These are phyloP conservation scores for Euphysa ruthae DNA, from an alignment of 30 jellyfish, hydroid and myxozoan species.

Conservation along the genomic window DNA sequence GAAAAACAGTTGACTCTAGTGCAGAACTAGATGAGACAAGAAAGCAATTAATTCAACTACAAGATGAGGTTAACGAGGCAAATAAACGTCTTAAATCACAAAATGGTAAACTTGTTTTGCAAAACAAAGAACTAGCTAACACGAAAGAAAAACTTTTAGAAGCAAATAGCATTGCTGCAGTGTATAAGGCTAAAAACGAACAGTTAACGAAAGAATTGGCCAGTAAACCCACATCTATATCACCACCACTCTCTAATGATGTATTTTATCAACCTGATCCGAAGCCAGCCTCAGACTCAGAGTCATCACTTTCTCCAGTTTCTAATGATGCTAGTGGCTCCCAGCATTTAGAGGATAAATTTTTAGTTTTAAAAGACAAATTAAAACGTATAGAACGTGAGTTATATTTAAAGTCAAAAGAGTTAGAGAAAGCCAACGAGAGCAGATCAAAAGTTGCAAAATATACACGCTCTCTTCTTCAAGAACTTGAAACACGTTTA, in stretches of 20 bases:
- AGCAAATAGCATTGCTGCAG: slow-evolving; percentile 58
- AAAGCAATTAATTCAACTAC: slow-evolving; percentile 47
- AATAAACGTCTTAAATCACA: slow-evolving; percentile 37
- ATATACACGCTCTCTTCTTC: slow-evolving; percentile 86
- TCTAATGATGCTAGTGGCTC: slow-evolving; percentile 50
- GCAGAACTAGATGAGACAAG: slow-evolving; percentile 59
- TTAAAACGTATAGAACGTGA: slow-evolving; percentile 86
- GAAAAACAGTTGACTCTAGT: slow-evolving; percentile 52
- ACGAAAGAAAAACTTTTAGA: slow-evolving; percentile 48
- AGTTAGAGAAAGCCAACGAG: slow-evolving; percentile 94
- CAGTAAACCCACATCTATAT: slow-evolving; percentile 9
- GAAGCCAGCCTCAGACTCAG: slow-evolving; percentile 22
- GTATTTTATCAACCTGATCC: slow-evolving; percentile 10
- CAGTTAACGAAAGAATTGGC: slow-evolving; percentile 45
- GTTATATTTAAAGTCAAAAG: slow-evolving; percentile 78
- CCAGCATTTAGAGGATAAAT: slow-evolving; percentile 67
- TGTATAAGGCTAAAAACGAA: slow-evolving; percentile 66
- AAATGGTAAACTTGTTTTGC: slow-evolving; percentile 28
- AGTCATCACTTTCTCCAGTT: neutral
- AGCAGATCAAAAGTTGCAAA: slow-evolving; percentile 97
- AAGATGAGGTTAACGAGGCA: slow-evolving; percentile 72
- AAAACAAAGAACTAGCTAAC: slow-evolving; percentile 53
- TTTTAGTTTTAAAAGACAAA: slow-evolving; percentile 55
- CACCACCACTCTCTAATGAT: slow-evolving; percentile 35
- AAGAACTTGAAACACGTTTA: slow-evolving; percentile 85